phyloP scores from a whole-genome alignment of 2,888 invertebrate genomes.

The Phytoseiulus persimilis region DNA sequence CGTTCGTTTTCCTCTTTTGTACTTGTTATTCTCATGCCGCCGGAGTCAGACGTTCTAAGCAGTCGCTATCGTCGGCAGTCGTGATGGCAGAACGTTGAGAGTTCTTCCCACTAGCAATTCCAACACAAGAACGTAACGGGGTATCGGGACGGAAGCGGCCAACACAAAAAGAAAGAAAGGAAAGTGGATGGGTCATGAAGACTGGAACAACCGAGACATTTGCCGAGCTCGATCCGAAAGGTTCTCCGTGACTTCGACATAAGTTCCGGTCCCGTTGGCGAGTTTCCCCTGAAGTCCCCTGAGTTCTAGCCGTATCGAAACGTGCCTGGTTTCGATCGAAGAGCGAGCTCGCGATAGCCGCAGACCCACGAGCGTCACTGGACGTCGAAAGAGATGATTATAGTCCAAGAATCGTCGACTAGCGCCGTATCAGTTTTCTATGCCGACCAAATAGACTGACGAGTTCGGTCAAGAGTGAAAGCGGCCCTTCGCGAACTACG shows the following conservation, averaged over 20 bases:
- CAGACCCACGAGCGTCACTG: background rate
- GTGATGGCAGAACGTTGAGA: background rate
- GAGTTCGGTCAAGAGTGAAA: background rate
- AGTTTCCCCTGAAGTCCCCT: too few species aligned
- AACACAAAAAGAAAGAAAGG: too few species aligned
- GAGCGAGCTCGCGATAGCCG: background rate
- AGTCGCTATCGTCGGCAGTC: background rate
- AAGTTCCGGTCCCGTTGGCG: too few species aligned
- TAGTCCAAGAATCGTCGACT: background rate
- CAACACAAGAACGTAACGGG: too few species aligned
- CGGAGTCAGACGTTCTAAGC: background rate
- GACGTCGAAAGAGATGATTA: background rate
- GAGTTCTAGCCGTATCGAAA: too few species aligned
- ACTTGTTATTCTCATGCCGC: background rate
- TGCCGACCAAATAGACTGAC: background rate
- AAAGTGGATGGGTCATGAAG: too few species aligned
- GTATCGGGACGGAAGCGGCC: too few species aligned
- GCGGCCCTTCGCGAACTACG: background rate
- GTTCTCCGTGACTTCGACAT: too few species aligned
- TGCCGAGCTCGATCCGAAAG: too few species aligned
- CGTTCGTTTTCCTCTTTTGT: background rate
- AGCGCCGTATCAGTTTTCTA: background rate
- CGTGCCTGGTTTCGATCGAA: background rate
- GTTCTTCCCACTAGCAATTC: too few species aligned
- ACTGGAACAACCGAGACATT: too few species aligned